These are phyloP conservation scores for Edolisoma coerulescens DNA, from an alignment of 2,113 vertebrate genomes.

Conservation along the genomic window DNA sequence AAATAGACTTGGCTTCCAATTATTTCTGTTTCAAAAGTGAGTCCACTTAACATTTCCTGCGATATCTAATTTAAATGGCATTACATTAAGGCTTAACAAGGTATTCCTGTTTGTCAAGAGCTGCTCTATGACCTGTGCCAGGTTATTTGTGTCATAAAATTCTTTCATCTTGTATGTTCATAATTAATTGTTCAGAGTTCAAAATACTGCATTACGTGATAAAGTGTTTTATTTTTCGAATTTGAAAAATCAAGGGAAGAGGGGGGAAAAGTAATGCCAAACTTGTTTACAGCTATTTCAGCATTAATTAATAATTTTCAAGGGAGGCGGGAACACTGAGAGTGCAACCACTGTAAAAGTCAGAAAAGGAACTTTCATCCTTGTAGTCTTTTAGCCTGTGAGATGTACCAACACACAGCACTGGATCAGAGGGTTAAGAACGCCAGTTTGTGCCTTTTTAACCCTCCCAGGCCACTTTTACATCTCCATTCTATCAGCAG, in stretches of 20 bases:
- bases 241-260: background rate
- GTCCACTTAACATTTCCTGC: background rate
- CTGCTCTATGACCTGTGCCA: background rate
- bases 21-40: background rate
- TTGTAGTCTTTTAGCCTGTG: background rate
- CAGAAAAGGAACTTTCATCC: background rate
- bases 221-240: background rate
- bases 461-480: background rate
- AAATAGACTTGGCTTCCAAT: background rate
- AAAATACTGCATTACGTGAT: background rate
- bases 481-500: background rate
- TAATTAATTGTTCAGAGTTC: background rate
- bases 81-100: background rate
- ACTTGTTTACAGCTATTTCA: background rate
- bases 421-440: background rate
- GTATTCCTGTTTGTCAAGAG: background rate
- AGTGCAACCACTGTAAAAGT: background rate
- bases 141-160: background rate
- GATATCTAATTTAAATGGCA: background rate
- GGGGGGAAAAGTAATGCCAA: background rate
- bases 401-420: background rate
- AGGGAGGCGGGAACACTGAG: background rate
- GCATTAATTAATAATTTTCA: background rate
- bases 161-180: background rate
- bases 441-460: background rate